Conservation (phyloP, 2,888 invertebrate genomes). For the Andrena flavipes region DNA sequence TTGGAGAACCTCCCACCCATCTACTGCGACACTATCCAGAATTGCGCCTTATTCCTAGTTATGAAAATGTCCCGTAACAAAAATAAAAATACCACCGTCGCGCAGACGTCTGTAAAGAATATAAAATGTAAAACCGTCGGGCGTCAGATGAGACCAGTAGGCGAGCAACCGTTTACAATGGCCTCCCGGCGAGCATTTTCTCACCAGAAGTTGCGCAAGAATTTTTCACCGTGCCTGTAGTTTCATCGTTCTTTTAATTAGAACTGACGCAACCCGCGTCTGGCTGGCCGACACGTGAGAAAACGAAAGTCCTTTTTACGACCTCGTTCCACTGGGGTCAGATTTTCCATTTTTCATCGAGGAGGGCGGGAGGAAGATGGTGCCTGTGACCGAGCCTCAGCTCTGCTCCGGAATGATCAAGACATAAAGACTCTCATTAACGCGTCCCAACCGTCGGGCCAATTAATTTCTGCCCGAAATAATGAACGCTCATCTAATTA, state of each 20-base stretch:
- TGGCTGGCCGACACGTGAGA: constrained; percentile 59
- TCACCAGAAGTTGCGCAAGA: constrained; percentile 58
- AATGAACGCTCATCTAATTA: constrained; percentile 46
- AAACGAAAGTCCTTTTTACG: constrained; percentile 69
- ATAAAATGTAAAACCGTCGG: not conserved
- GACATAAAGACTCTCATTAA: constrained; percentile 25
- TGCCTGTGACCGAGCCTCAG: not conserved
- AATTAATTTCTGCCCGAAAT: constrained; percentile 53
- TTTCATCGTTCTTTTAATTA: constrained; percentile 62
- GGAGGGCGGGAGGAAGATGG: no score
- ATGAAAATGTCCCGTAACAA: constrained; percentile 14
- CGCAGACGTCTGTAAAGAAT: no score
- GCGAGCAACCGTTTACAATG: constrained; percentile 46
- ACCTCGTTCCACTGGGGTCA: constrained; percentile 30
- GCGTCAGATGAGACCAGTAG: constrained; percentile 31
- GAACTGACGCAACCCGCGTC: constrained; percentile 61
- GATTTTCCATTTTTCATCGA: constrained; percentile 50
- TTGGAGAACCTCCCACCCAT: no score
- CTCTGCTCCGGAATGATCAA: constrained; percentile 8
- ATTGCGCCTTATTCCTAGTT: not conserved
- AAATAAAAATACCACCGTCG: not conserved
- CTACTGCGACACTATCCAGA: no score
- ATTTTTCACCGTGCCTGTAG: constrained; percentile 58
- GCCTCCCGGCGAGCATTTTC: constrained; percentile 46
- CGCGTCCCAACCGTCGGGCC: constrained; percentile 16